Conservation (phyloP, 2,113 vertebrate genomes). For the Stegastes partitus region DNA sequence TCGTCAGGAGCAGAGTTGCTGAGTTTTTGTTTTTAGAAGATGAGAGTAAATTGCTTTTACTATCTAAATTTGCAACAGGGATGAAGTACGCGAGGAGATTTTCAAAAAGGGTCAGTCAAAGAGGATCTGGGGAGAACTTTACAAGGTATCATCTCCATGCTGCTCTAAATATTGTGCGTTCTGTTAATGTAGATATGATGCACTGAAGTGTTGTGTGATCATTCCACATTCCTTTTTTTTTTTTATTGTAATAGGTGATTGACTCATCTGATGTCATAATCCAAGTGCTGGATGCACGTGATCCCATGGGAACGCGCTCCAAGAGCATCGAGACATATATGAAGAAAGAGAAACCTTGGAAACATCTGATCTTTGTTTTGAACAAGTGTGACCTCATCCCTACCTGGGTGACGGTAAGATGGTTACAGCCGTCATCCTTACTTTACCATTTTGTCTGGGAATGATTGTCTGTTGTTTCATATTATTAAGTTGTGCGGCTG, state of each 20-base stretch:
- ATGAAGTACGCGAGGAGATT: conserved; percentile 93
- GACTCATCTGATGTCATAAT: conserved; percentile 98
- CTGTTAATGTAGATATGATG: neutral
- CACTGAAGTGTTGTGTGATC: neutral
- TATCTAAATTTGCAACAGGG: conserved; percentile 76
- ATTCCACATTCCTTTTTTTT: neutral
- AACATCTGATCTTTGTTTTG: conserved; percentile 97
- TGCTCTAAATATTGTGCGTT: neutral
- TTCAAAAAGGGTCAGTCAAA: conserved; percentile 98
- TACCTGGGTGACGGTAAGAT: conserved; percentile 95
- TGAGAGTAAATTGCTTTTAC: neutral
- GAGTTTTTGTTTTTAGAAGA: neutral
- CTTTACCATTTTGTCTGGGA: neutral
- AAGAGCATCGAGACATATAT: conserved; percentile 94
- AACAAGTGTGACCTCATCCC: conserved; percentile 99
- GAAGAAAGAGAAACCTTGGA: conserved; percentile 98
- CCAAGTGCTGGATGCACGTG: conserved; percentile 96
- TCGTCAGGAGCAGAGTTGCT: neutral
- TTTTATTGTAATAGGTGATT: conserved; percentile 87
- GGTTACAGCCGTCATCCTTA: neutral
- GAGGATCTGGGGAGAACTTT: conserved; percentile 98
- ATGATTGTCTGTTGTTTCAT: neutral
- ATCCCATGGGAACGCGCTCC: conserved; percentile 96
- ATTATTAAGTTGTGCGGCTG: neutral
- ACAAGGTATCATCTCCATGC: conserved; percentile 88